These are phyloP conservation scores for Syngnathoides biaculeatus DNA, from an alignment of 2,113 vertebrate species.

Conservation along the genomic window DNA sequence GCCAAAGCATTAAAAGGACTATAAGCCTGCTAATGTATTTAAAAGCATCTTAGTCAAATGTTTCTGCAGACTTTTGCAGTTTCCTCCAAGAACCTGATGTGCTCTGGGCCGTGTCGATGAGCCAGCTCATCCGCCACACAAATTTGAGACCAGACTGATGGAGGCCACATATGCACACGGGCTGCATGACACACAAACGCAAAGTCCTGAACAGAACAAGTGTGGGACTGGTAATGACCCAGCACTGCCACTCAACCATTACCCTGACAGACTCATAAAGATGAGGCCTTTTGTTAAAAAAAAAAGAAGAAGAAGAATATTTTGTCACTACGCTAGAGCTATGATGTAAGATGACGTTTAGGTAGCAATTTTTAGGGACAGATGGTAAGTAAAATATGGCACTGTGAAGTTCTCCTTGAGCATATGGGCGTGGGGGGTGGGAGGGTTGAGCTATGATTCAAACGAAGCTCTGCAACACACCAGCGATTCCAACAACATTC, in stretches of 20 bases:
- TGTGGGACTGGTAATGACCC: slow-evolving; percentile 53
- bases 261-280: slow-evolving; percentile 36
- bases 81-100: slow-evolving; percentile 26
- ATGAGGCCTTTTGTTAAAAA: slow-evolving; percentile 6
- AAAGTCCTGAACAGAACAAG: slow-evolving; percentile 31
- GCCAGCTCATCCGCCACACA: slow-evolving; percentile 30
- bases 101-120: slow-evolving; percentile 30
- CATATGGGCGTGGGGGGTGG: no score
- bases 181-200: slow-evolving; percentile 27
- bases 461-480: not conserved
- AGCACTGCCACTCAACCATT: slow-evolving; percentile 44
- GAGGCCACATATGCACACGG: slow-evolving; percentile 31
- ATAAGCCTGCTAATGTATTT: not conserved
- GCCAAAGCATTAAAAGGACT: not conserved
- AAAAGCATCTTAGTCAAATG: not conserved
- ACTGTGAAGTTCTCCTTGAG: not conserved
- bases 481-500: slow-evolving; percentile 45
- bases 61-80: slow-evolving; percentile 9
- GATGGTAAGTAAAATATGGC: not conserved
- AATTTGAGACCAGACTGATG: slow-evolving; percentile 35
- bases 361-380: not conserved
- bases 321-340: no score
- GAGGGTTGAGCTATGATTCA: not conserved
- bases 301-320: slow-evolving; percentile 11
- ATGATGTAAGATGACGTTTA: not conserved